Evolutionary conservation across 2,888 invertebrate genomes (phyloP).

Genomic region (Thymelicus lineola): DNA sequence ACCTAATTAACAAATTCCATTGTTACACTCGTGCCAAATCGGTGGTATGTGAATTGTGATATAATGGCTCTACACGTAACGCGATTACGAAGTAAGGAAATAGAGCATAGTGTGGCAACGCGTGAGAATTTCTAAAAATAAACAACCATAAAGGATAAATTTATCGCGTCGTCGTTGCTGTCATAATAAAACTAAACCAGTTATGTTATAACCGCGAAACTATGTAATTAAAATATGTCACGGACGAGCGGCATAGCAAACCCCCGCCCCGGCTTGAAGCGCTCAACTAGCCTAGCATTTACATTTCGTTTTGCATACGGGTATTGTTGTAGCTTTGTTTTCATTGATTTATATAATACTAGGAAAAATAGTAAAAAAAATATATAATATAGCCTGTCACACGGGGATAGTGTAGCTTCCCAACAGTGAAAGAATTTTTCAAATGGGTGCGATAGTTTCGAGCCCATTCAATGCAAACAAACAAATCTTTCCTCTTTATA

Average conservation of each 20-base stretch:
- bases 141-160: constrained; percentile 20
- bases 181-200: constrained; percentile 24
- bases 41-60: constrained; percentile 8
- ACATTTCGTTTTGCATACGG: constrained; percentile 3
- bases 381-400: too few relatives aligned
- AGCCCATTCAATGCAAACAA: too few relatives aligned
- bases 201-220: constrained; percentile 14
- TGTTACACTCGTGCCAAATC: background rate
- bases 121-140: constrained; percentile 18
- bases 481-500: too few relatives aligned
- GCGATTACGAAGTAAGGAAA: constrained; percentile 16
- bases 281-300: background rate
- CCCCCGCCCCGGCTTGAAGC: constrained; percentile 5
- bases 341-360: background rate
- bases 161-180: constrained; percentile 7
- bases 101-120: constrained; percentile 14
- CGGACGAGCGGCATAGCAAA: constrained; percentile 21
- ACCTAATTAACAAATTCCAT: constrained; percentile 4
- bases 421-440: too few relatives aligned
- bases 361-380: too few relatives aligned
- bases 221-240: constrained; percentile 30
- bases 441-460: too few relatives aligned
- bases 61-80: constrained; percentile 9
- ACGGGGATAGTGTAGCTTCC: too few relatives aligned
- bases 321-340: background rate